phyloP scores from a whole-genome alignment of 2,888 invertebrate species.

The Callinectes sapidus region DNA sequence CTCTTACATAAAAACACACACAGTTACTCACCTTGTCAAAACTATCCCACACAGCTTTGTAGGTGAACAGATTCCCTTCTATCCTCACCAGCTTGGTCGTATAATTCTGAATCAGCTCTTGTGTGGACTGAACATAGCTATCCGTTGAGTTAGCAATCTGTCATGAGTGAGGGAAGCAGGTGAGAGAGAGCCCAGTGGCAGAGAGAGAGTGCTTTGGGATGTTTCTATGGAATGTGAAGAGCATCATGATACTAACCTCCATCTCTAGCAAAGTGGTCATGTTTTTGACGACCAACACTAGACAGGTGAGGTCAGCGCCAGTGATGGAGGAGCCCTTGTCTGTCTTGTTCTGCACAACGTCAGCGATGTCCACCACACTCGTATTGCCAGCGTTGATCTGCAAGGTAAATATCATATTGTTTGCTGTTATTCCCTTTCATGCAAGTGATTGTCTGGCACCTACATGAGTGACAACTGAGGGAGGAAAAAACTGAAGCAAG shows the following conservation, averaged over 20 bases:
- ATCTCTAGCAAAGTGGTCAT: neutral
- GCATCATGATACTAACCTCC: neutral
- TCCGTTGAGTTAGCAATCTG: neutral
- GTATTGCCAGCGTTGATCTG: slow-evolving; percentile 12
- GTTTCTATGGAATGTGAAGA: neutral
- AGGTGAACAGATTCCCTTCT: neutral
- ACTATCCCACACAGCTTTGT: neutral
- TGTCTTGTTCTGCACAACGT: slow-evolving; percentile 8
- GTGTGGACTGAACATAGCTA: neutral
- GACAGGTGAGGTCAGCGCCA: neutral
- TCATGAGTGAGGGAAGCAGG: neutral
- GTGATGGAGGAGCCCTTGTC: neutral
- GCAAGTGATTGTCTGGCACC: neutral
- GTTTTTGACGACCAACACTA: neutral
- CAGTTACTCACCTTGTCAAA: slow-evolving; percentile 1
- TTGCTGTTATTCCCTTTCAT: neutral
- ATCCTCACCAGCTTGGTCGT: neutral
- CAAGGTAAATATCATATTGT: neutral
- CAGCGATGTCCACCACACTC: slow-evolving; percentile 1
- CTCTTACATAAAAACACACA: no score
- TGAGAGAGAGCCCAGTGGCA: neutral
- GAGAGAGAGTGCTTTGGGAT: neutral
- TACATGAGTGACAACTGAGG: no score
- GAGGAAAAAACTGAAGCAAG: no score
- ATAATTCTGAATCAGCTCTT: neutral